Base-by-base conservation (phyloP, 37 sponge, comb jelly and placozoan genomes). In the Ephydatia muelleri region DNA sequence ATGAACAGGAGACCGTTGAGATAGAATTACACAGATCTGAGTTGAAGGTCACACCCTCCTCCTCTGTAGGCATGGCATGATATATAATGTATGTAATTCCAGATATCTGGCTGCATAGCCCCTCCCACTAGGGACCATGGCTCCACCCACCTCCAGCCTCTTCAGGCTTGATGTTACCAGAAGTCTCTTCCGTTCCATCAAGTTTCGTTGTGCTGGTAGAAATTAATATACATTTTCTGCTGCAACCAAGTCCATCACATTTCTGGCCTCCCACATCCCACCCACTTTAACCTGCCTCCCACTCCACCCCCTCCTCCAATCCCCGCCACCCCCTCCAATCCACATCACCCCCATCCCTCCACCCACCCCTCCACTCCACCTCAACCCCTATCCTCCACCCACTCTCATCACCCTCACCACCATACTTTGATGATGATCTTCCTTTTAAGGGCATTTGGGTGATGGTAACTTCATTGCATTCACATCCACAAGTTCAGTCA, bases 401-500 rank as follows among this genome's bases (percentile, higher is more conserved):
- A n/a, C n/a, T n/a, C n/a, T n/a, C n/a, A n/a, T n/a, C n/a, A n/a
- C n/a, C n/a, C n/a, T n/a, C n/a, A n/a, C n/a, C n/a, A n/a, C n/a
- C n/a, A n/a, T 66, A 78, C 80, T 77, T 95, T 95, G 68, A 95
- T 83, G 67, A 98, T 84, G 25, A 98, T 91, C 81, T 95, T 98
- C n/a, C 80, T 79, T 79, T 88, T 93, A 64, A 95, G 91, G 65
- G 85, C 88, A 67, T 80, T n/a, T 86, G 65, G 98, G 98, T 23
- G 93, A 86, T 26, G 98, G 98, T 3, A 98, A 87, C 26, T n/a
- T 33, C 0, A 71, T 64, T 49, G 86, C 89, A 14, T 31, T 79
- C 23, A 86, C 72, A 48, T 91, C 86, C 28, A 97, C 35, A 22
- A 88, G 89, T 39, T 86, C 69, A 9, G 83, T 82, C 47, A 97